Base-by-base conservation (phyloP, 2,113 vertebrate genomes). In the Sarotherodon lohbergeri region DNA sequence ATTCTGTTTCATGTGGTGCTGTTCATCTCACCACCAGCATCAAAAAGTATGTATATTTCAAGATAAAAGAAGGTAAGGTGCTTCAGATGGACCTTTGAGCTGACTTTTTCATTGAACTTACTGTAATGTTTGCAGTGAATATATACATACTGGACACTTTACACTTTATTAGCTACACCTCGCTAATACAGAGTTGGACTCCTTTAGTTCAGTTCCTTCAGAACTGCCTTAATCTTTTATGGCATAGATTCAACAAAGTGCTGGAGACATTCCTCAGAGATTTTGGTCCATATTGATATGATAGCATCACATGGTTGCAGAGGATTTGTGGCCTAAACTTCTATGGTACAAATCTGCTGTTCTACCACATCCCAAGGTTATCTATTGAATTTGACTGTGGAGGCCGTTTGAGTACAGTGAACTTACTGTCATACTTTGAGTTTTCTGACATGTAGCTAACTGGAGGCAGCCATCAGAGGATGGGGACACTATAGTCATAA, bases 1-100 rank as follows among this genome's bases (percentile, higher is more conserved):
- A 88, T 87, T 88, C 48, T 59, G 56, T 90, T 90, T 93, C 76
- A 94, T 85, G 86, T 91, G 9, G 78, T 78, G 11, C 68, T 87
- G 17, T 66, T 79, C 7, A 10, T 59, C 80, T 78, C n/a, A 14
- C 46, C 61, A 19, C 39, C 56, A 36, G 17, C 78, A 66, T 80
- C 73, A 73, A 32, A 92, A 57, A 19, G 71, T 57, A 10, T 14
- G 48, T 57, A 78, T 78, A 78, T 34, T 22, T 12, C 39, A 63
- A 82, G 82, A 91, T 86, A 73, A 86, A 91, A 90, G 83, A n/a
- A 41, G 3, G 4, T 71, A 29, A 61, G 73, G 16, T 46, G 36
- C 17, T 66, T 88, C 80, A 46, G 12, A 19, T 78, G 56, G 48
- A 83, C 39, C 71, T 85, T 43, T 79, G 19, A 55, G 43, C 14